Base-by-base conservation (phyloP, 2,888 invertebrate species). In the Vandiemenella viatica region DNA sequence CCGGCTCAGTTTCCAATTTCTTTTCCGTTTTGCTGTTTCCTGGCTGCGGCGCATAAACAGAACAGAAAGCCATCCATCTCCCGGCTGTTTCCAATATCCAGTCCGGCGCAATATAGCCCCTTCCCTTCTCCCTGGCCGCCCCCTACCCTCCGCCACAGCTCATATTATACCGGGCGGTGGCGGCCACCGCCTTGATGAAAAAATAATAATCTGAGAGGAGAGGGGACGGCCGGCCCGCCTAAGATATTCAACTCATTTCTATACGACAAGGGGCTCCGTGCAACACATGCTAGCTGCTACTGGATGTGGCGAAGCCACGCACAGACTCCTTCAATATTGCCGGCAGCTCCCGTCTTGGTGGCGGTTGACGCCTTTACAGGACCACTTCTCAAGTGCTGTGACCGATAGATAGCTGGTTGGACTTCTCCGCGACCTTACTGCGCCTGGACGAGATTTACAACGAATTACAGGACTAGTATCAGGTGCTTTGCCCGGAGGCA, bases 191-290 rank as follows among this genome's bases (percentile, higher is more conserved):
- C 57, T 59, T 62, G 63, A 65, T 65, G 65, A 65, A 65, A 65
- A 63, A 65, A 65, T 65, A 64, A 65, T 64, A 64, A 64, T 64
- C 64, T 59, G 60, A 45, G 45, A 60, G 60, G 63, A 62, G 56
- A 59, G 60, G 63, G 61, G 13, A n/a, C 13, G 32, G 32, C 10
- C 13, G 32, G 32, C 32, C 32, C 32, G 32, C 32, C 13, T 32
- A 32, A 32, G 32, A 32, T 32, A 32, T 32, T 32, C 32, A 32
- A 32, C 32, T 32, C 32, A 32, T 32, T 32, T 32, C 32, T 32
- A 32, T 32, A 32, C 32, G 32, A 32, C 32, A 32, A 32, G 32
- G n/a, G 32, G 32, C 32, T 32, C n/a, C 32, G 32, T n/a, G n/a
- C 32, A 32, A 32, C 32, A 32, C 32, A 32, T 32, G 32, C 32